These are phyloP conservation scores for Gallinago paraguaiae DNA, from an alignment of 2,113 vertebrate genomes.

Conservation along the genomic window DNA sequence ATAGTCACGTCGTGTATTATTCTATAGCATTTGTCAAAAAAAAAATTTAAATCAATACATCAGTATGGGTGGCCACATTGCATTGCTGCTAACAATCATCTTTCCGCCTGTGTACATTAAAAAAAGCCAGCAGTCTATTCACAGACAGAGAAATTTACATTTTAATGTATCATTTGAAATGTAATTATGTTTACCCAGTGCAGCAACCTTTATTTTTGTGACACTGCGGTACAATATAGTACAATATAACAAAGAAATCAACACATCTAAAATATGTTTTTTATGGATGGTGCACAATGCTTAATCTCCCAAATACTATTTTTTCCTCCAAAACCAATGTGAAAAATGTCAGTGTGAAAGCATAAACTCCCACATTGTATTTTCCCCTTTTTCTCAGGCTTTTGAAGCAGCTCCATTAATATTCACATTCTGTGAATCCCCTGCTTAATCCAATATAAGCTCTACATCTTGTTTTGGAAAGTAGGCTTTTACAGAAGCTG, in stretches of 20 bases:
- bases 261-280: not conserved
- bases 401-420: not conserved
- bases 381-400: not conserved
- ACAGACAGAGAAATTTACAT: not conserved
- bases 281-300: not conserved
- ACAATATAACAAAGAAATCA: not conserved
- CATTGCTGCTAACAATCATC: not conserved
- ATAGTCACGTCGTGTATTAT: not conserved
- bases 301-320: not conserved
- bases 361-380: not conserved
- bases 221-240: not conserved
- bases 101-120: not conserved
- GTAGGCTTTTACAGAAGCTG: not conserved
- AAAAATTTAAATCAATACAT: not conserved
- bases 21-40: not conserved
- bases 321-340: not conserved
- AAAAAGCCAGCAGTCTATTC: not conserved
- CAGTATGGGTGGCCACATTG: not conserved
- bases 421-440: not conserved
- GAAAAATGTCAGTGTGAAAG: not conserved
- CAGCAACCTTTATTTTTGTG: not conserved
- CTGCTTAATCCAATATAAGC: not conserved
- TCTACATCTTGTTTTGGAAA: not conserved
- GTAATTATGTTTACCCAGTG: not conserved
- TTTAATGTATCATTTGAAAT: not conserved